Conservation (phyloP, 2,797 vertebrate species). For the Urophycis tenuis region DNA sequence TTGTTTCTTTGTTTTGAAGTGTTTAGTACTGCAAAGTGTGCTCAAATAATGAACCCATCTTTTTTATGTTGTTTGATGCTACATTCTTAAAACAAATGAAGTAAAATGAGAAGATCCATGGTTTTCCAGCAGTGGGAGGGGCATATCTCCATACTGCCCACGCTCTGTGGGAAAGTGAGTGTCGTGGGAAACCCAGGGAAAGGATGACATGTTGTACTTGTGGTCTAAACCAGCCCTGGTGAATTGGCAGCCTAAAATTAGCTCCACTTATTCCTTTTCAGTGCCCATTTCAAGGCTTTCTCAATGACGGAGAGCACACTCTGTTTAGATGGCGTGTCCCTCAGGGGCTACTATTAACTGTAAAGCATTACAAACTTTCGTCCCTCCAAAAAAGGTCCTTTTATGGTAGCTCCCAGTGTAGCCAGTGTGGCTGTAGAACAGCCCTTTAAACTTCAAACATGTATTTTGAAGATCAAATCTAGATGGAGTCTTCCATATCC, state of each 20-base stretch:
- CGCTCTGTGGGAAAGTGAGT: conserved; percentile 65
- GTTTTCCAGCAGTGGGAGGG: conserved; percentile 13
- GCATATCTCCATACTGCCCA: conserved; percentile 28
- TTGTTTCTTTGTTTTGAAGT: background rate
- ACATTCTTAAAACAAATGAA: background rate
- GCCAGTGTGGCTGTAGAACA: conserved; percentile 42
- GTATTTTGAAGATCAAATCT: background rate
- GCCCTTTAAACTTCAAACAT: conserved; percentile 14
- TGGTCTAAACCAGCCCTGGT: conserved; percentile 59
- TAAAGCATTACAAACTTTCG: conserved; percentile 37
- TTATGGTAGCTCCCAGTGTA: conserved; percentile 59
- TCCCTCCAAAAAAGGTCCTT: conserved; percentile 58
- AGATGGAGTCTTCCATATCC: background rate
- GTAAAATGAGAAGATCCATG: background rate
- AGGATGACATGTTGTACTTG: conserved; percentile 60
- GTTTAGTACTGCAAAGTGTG: background rate
- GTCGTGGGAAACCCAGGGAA: conserved; percentile 59
- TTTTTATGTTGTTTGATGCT: background rate
- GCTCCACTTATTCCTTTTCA: conserved; percentile 40
- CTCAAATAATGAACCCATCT: background rate
- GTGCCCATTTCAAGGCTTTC: conserved; percentile 30
- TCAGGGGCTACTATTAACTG: conserved; percentile 53
- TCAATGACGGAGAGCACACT: conserved; percentile 56
- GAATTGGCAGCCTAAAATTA: conserved; percentile 71
- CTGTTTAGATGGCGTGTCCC: conserved; percentile 59